Evolutionary conservation across 2,797 vertebrate genomes (phyloP), one percentile per base, ranked within the genome.

Genomic region (Anas bahamensis): DNA sequence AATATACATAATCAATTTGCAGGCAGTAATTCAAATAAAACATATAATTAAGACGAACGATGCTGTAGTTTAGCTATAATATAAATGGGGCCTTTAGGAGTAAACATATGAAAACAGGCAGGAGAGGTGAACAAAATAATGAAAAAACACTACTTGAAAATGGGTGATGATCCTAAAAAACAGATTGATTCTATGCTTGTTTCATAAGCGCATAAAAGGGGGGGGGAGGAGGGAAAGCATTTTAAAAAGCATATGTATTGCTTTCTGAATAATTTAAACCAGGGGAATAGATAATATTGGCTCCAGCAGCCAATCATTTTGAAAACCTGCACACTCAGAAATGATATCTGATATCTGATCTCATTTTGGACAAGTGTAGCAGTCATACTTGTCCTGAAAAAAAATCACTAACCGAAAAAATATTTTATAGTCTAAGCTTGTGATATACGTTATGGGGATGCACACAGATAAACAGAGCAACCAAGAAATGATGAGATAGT

Each of bases 401-500:
- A 75, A 72, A 55, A 7, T 4, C 22, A 48, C 35, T 82, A n/a
- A 16, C 26, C 11, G 42, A 59, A 86, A 86, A 81, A 73, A n/a
- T 48, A 71, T 9, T 77, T 70, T 4, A 14, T 56, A 82, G 59
- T 53, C 4, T 16, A 66, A 64, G 26, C 37, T 42, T 11, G 29
- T 60, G 19, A 13, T 39, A 33, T 7, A 61, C 7, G 14, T 61
- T 17, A n/a, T 15, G 63, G 26, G 44, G 23, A 39, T 70, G 48
- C 48, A 11, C 18, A 35, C 22, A 73, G 89, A 44, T 6, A 60
- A 50, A 68, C 0, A 10, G n/a, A 37, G 12, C 22, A 71, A 77
- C 0, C 0, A 1, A 46, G 76, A 59, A 86, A 24, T 3, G 16
- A 17, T 0, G 0, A 79, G n/a, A 22, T 3, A 6, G 28, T 2